Conservation (phyloP, 1,140 invertebrate genomes). For the Vanessa tameamea region DNA sequence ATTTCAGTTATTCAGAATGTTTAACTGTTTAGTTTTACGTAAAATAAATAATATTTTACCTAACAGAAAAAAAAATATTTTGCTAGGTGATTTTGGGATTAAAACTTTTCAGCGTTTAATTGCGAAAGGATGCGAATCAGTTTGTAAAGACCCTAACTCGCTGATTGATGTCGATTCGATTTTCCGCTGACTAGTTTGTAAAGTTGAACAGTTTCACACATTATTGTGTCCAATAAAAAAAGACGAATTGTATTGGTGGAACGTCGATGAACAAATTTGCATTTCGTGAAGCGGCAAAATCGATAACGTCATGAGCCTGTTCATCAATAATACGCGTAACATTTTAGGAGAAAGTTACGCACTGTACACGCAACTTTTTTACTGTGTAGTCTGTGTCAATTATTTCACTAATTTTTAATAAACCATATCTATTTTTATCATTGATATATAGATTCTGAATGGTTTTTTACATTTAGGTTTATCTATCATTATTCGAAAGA, state of each 20-base stretch:
- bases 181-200: slow-evolving; percentile 22
- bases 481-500: too few species aligned
- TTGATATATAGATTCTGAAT: background rate
- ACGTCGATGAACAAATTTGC: slow-evolving; percentile 13
- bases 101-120: background rate
- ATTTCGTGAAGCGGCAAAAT: slow-evolving; percentile 3
- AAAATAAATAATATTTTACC: too few species aligned
- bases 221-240: slow-evolving; percentile 22
- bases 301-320: background rate
- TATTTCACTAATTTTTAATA: too few species aligned
- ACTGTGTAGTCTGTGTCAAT: too few species aligned
- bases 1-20: background rate
- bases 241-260: slow-evolving; percentile 6
- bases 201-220: slow-evolving; percentile 17
- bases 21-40: too few species aligned
- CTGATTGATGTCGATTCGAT: slow-evolving; percentile 15
- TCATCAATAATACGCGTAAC: background rate
- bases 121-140: background rate
- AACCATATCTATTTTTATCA: background rate
- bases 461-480: too few species aligned
- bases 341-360: too few species aligned
- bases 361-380: too few species aligned
- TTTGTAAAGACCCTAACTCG: slow-evolving; percentile 7
- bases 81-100: background rate
- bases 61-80: too few species aligned